phyloP scores from a whole-genome alignment of 2,113 vertebrate species.

The Syngnathus typhle region DNA sequence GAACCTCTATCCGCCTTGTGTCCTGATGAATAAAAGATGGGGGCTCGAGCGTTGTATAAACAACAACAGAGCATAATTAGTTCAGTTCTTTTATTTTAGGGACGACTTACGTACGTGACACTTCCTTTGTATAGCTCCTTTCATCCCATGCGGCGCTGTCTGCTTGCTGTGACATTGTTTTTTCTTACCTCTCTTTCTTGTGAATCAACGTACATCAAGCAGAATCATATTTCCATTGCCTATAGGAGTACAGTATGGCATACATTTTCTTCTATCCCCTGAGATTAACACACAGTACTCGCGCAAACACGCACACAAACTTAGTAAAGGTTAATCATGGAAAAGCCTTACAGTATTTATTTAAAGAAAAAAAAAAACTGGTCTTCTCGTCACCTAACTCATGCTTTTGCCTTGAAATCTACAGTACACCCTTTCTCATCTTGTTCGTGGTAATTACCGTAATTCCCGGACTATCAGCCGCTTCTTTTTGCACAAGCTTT shows the following conservation, averaged over 20 bases:
- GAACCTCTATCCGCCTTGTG: constrained; percentile 45
- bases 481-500: too few species aligned
- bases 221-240: constrained; percentile 29
- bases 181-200: constrained; percentile 11
- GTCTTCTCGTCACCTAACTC: not conserved
- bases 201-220: constrained; percentile 27
- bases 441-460: constrained; percentile 11
- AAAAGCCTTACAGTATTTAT: not conserved
- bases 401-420: constrained; percentile 2
- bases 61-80: constrained; percentile 66
- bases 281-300: too few species aligned
- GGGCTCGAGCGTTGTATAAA: constrained; percentile 48
- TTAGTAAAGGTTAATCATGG: constrained; percentile 1
- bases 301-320: too few species aligned
- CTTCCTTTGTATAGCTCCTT: constrained; percentile 54
- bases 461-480: too few species aligned
- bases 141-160: constrained; percentile 31
- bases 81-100: constrained; percentile 61
- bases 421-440: constrained; percentile 9
- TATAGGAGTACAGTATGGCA: constrained; percentile 32
- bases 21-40: constrained; percentile 73
- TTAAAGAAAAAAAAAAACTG: not conserved
- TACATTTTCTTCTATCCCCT: not conserved
- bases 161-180: constrained; percentile 32
- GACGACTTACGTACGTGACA: constrained; percentile 57